Percentiles rank a stretch among this genome's conserved stretches.
Conservation (phyloP, 2,888 invertebrate species). For the Phyllotreta striolata region DNA sequence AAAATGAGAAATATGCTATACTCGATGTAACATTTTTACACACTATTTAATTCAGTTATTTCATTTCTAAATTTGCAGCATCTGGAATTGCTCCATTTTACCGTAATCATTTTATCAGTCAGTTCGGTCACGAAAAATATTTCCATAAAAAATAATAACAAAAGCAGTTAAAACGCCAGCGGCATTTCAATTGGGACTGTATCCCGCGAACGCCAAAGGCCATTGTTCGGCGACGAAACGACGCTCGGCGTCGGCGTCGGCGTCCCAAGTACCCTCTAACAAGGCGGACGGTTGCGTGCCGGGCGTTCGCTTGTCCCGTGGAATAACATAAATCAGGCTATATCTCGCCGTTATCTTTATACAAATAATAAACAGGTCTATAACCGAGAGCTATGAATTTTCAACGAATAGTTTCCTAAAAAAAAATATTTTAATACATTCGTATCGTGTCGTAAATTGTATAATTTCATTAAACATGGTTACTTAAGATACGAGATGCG, state of each 20-base stretch:
- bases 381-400: constrained; percentile 54
- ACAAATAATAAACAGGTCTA: constrained; percentile 60
- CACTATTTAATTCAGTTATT: too few relatives aligned
- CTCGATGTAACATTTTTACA: too few relatives aligned
- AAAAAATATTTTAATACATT: constrained; percentile 53
- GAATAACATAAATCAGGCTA: constrained; percentile 54
- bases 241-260: constrained; percentile 21
- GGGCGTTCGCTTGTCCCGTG: constrained; percentile 43
- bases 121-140: constrained; percentile 21
- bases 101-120: constrained; percentile 16
- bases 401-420: constrained; percentile 47
- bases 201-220: constrained; percentile 18
- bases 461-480: constrained; percentile 60
- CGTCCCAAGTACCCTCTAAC: constrained; percentile 21
- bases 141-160: constrained; percentile 15
- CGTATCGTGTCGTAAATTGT: constrained; percentile 59
- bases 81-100: constrained; percentile 8
- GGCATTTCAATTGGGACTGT: constrained; percentile 20
- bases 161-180: constrained; percentile 15
- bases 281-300: constrained; percentile 48
- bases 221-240: constrained; percentile 39
- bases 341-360: constrained; percentile 56
- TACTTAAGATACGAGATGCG: constrained; percentile 58
- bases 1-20: too few relatives aligned
- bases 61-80: too few relatives aligned